phyloP scores from a whole-genome alignment of 92 coral and sea anemone genomes.

The Epizoanthus ramosus region DNA sequence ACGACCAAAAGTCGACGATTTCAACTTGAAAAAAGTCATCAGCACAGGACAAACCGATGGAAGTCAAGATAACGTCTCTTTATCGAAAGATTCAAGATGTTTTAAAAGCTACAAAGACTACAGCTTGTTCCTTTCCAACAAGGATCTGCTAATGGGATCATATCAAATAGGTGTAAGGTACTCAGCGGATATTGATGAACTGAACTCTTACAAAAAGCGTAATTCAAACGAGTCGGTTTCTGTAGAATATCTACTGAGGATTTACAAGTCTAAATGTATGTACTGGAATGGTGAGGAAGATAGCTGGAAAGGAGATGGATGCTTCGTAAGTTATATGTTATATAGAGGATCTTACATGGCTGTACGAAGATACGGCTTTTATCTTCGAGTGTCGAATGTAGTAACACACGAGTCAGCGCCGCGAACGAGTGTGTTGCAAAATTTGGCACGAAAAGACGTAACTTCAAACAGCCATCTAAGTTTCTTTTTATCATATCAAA shows the following conservation, averaged over 20 bases:
- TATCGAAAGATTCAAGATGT: conserved; percentile 37
- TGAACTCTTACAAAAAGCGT: not conserved
- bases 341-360: too few species aligned
- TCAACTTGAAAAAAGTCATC: conserved; percentile 51
- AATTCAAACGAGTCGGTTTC: conserved; percentile 19
- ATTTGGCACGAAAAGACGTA: too few species aligned
- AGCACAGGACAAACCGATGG: not conserved
- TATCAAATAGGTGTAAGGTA: conserved; percentile 63
- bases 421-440: too few species aligned
- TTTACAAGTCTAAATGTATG: conserved; percentile 75
- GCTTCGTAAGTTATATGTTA: conserved; percentile 52
- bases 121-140: conserved; percentile 60
- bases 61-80: not conserved
- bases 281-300: conserved; percentile 72
- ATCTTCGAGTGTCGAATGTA: too few species aligned
- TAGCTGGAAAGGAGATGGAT: conserved; percentile 78
- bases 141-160: conserved; percentile 42
- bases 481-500: too few species aligned
- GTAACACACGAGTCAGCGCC: too few species aligned
- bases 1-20: conserved; percentile 52
- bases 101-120: conserved; percentile 26
- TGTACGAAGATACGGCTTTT: too few species aligned
- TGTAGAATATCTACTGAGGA: conserved; percentile 59
- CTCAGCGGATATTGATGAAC: not conserved
- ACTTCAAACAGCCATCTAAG: too few species aligned